Base-by-base conservation (phyloP, 2,113 vertebrate species). In the Archilochus colubris region DNA sequence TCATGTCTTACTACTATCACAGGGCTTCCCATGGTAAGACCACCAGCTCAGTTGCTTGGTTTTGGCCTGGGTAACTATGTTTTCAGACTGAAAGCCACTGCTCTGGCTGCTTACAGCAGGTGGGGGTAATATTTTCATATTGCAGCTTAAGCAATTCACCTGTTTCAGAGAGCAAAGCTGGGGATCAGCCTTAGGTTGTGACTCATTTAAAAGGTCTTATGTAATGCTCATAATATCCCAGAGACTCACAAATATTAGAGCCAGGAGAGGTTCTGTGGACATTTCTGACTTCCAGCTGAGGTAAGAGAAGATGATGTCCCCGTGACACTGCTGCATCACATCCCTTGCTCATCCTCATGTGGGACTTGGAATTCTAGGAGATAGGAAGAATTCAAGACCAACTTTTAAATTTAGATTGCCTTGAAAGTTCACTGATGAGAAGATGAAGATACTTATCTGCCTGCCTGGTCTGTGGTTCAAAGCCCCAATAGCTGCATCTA, bases 1-100 rank as follows among this genome's bases (percentile, higher is more conserved):
- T 22, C 6, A 24, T 15, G 7, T 23, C 28, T 46, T 7, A 0
- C 27, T 2, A 3, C 7, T 33, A 0, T 36, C 44, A 1, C 1
- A 24, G 16, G 48, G 33, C 23, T 30, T 50, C 21, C 40, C 82
- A 22, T 16, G 59, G 5, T 14, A 57, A 69, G 30, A 62, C 12
- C 9, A 10, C 9, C 28, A 17, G 2, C 30, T 64, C 24, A 13
- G 31, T 14, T 24, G 28, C 18, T 40, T 31, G 2, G 38, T 77
- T 66, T 36, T 23, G 9, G 13, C 68, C 59, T 73, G 58, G 24
- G 58, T 62, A 76, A 6, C 2, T 14, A 27, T 46, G 23, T 55
- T 36, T 63, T 83, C 36, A 17, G 10, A 30, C 36, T 40, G 24
- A 76, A 76, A 80, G 14, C 51, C 36, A 3, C 31, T 70, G 7